Evolutionary conservation across 2,888 invertebrate species (phyloP).

Genomic region (Thecophora atra): DNA sequence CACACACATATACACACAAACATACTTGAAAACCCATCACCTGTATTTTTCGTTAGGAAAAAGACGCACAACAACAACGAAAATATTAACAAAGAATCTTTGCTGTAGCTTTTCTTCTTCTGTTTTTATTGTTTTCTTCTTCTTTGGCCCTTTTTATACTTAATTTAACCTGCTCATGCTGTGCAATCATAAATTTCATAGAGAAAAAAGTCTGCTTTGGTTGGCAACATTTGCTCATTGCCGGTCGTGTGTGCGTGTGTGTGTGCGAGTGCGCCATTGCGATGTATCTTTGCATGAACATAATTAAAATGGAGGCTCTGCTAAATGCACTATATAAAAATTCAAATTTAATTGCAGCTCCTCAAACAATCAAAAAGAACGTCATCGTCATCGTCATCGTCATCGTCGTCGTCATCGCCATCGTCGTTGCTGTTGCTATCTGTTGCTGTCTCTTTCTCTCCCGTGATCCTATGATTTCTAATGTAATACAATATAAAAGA

Average conservation of each 20-base stretch:
- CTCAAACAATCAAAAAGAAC: background rate
- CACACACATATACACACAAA: background rate
- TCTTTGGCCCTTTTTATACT: background rate
- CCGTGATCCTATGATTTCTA: background rate
- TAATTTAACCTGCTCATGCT: constrained; percentile 19
- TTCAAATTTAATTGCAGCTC: constrained; percentile 32
- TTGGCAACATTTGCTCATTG: constrained; percentile 19
- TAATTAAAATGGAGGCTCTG: constrained; percentile 15
- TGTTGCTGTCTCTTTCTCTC: background rate
- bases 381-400: background rate
- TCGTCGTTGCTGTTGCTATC: background rate
- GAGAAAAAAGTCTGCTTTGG: background rate
- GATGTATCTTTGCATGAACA: background rate
- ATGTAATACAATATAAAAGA: background rate
- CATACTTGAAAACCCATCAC: background rate
- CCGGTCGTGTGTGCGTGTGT: no score
- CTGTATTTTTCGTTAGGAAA: background rate
- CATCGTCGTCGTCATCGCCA: no score
- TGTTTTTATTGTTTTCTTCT: background rate
- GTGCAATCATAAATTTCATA: constrained; percentile 30
- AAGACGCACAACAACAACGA: background rate
- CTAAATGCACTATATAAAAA: constrained; percentile 26
- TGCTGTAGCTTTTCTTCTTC: constrained; percentile 16
- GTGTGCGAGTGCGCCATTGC: constrained; percentile 8
- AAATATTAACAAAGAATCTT: background rate